phyloP scores from a whole-genome alignment of 2,113 vertebrate genomes.

The Chamaetylas fuelleborni region DNA sequence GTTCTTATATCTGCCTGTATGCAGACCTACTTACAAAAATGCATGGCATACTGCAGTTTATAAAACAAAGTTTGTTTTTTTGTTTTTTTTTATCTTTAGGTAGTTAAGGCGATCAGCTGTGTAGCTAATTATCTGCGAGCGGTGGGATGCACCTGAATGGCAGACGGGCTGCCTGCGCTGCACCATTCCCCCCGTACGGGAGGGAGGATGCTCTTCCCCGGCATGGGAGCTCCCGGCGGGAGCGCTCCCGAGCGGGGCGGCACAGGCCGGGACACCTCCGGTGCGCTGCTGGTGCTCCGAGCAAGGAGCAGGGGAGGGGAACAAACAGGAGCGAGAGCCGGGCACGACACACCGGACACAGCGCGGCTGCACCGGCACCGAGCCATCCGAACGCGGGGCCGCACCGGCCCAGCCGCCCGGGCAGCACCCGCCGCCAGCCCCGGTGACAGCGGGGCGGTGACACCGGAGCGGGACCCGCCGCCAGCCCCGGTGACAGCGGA shows the following conservation, averaged over 20 bases:
- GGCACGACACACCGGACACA: no score
- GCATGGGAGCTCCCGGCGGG: not conserved
- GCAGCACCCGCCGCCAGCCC: not conserved
- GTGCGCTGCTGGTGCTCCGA: fast-evolving
- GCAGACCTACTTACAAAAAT: not conserved
- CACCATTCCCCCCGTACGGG: fast-evolving
- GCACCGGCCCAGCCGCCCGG: not conserved
- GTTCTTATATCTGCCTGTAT: fast-evolving
- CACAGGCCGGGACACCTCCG: not conserved
- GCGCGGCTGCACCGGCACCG: not conserved
- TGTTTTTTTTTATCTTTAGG: not conserved
- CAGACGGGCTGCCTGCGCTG: not conserved
- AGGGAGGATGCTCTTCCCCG: not conserved
- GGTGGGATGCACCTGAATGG: fast-evolving
- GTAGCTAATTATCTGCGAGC: fast-evolving
- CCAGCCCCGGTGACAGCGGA: not conserved
- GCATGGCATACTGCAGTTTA: fast-evolving
- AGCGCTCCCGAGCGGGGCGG: not conserved
- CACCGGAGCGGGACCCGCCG: no score
- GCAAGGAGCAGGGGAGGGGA: not conserved
- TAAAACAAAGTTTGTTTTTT: not conserved
- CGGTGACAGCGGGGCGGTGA: not conserved
- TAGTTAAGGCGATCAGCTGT: not conserved
- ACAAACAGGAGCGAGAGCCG: not conserved
- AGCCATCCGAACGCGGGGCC: fast-evolving